Base-by-base conservation (phyloP, 2,797 vertebrate genomes). In the Cryptoprocta ferox region DNA sequence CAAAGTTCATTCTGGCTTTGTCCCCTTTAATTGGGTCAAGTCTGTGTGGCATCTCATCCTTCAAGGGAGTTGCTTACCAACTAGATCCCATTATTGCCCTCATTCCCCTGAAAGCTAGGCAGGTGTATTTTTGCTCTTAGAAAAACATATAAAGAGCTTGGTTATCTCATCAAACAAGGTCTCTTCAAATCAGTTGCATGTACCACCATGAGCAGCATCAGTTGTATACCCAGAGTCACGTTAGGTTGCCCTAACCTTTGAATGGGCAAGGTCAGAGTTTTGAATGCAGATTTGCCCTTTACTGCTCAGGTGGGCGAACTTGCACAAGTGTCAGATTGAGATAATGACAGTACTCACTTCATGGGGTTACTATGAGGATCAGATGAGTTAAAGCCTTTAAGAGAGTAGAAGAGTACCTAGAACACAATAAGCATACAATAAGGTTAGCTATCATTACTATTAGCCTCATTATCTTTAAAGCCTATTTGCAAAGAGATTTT, bases 61-160 rank as follows among this genome's bases (percentile, higher is more conserved):
- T 68, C 24, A 63, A 85, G 32, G 19, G 68, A 48, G 14, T 50
- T 81, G 48, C 71, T 94, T 61, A 81, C 39, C 63, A 75, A 30
- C 42, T 21, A 78, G 42, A 53, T 5, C 4, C 12, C 28, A n/a
- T 86, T 68, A 39, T 13, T 53, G 4, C 9, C 50, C n/a, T 95
- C 75, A 39, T 87, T 95, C 28, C 28, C 76, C 45, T 75, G 75
- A 70, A 80, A 83, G 80, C 63, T 9, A 80, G 35, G n/a, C 14
- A 24, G 19, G 13, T 48, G 42, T 32, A 87, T 76, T 50, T 90
- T 68, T 26, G 15, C 50, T 82, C 39, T 80, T 61, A 75, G 39
- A 79, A 94, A 93, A 97, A 50, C n/a, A 50, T 61, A 24, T 24
- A 14, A 76, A 95, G 61, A 89, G 28, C 32, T 91, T 93, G 37